Conservation (phyloP, 1,140 invertebrate genomes). For the Pemphigus obesinymphae region DNA sequence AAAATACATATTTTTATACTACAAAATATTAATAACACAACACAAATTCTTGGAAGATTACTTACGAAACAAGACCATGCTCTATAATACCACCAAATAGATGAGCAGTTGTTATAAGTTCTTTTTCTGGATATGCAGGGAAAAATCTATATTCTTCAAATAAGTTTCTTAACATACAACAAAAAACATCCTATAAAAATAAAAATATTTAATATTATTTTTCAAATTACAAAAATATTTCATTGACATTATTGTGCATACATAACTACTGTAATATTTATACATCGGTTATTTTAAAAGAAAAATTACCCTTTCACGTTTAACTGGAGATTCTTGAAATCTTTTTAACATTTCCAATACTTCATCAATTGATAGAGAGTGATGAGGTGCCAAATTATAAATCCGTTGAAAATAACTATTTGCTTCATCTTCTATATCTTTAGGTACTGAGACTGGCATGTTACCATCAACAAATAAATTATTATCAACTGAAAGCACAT, state of each 20-base stretch:
- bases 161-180: constrained; percentile 95
- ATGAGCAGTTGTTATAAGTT: constrained; percentile 93
- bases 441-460: constrained; percentile 59
- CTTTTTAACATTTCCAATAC: constrained; percentile 90
- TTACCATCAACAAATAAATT: constrained; percentile 33
- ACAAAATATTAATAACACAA: no score
- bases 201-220: constrained; percentile 26
- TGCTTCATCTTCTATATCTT: constrained; percentile 96
- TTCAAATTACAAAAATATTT: background rate
- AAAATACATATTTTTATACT: background rate
- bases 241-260: background rate
- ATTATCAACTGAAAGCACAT: constrained; percentile 9
- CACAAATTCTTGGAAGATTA: constrained; percentile 35
- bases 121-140: constrained; percentile 96
- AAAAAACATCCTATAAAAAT: constrained; percentile 69
- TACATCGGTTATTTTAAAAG: constrained; percentile 7
- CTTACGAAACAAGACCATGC: constrained; percentile 81
- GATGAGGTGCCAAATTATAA: constrained; percentile 93
- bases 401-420: constrained; percentile 97
- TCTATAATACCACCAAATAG: constrained; percentile 98
- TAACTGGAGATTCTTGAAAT: constrained; percentile 85
- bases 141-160: constrained; percentile 99
- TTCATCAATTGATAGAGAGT: constrained; percentile 85
- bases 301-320: constrained; percentile 68
- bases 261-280: no score